These are phyloP conservation scores for Microctenopoma lineatum DNA, from an alignment of 2,797 vertebrate genomes.

Conservation along the genomic window DNA sequence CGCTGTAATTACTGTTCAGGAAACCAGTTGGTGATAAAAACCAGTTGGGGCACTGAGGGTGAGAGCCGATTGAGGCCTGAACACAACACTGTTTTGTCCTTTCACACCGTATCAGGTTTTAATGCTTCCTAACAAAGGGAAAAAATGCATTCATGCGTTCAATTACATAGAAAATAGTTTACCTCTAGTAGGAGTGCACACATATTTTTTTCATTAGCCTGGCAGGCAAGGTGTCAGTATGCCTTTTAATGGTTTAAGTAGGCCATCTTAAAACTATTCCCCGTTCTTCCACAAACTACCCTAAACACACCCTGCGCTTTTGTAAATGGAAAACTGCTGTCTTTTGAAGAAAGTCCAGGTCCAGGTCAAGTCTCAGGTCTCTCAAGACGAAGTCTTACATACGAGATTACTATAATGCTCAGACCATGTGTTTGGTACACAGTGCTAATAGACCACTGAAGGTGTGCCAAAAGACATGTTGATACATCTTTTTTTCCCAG, in stretches of 20 bases:
- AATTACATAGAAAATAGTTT: slow-evolving; percentile 21
- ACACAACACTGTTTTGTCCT: slow-evolving; percentile 45
- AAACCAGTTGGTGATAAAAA: slow-evolving; percentile 70
- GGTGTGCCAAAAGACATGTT: no score
- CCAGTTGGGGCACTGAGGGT: slow-evolving; percentile 69
- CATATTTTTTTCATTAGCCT: slow-evolving; percentile 52
- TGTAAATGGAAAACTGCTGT: slow-evolving; percentile 27
- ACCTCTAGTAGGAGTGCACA: slow-evolving; percentile 11
- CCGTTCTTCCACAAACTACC: slow-evolving; percentile 4
- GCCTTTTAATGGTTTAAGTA: slow-evolving; percentile 36
- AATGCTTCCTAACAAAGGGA: slow-evolving; percentile 44
- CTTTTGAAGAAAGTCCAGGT: slow-evolving; percentile 11
- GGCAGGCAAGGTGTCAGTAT: slow-evolving; percentile 38
- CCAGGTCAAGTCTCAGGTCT: slow-evolving; percentile 1
- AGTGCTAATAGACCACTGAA: not conserved
- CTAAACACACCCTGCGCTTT: slow-evolving; percentile 4
- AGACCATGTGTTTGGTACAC: not conserved
- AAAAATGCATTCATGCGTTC: slow-evolving; percentile 36
- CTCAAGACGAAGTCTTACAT: not conserved
- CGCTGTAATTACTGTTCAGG: slow-evolving; percentile 67
- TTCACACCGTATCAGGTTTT: slow-evolving; percentile 36
- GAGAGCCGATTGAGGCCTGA: slow-evolving; percentile 60
- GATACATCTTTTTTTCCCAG: no score
- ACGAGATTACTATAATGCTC: not conserved
- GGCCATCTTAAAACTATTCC: slow-evolving; percentile 44